These are phyloP conservation scores for Anastrepha ludens DNA, from an alignment of 1,140 invertebrate genomes.

Conservation along the genomic window DNA sequence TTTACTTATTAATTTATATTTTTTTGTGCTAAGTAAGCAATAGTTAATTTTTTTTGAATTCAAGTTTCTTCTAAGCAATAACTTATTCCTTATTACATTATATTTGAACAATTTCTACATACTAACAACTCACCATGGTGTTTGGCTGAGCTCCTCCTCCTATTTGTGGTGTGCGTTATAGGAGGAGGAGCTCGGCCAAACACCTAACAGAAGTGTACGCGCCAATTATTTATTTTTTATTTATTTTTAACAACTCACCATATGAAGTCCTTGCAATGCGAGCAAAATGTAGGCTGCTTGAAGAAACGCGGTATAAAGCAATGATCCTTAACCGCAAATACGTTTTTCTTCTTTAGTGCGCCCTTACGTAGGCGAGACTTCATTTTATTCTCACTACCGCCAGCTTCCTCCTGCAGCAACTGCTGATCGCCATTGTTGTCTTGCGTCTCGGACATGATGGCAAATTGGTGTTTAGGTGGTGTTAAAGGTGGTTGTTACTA, in stretches of 20 bases:
- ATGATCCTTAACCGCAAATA: slow-evolving; percentile 98
- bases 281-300: slow-evolving; percentile 99
- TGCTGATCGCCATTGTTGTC: slow-evolving; percentile 70
- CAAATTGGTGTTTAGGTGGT: slow-evolving; percentile 48
- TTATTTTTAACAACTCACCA: no score
- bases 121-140: no score
- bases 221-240: no score
- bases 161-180: no score
- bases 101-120: no score
- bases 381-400: slow-evolving; percentile 79
- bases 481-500: neutral
- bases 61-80: neutral
- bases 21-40: neutral
- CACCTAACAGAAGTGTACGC: no score
- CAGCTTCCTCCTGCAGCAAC: slow-evolving; percentile 57
- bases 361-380: slow-evolving; percentile 92
- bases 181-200: no score
- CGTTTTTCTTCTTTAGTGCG: slow-evolving; percentile 99
- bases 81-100: no score
- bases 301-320: slow-evolving; percentile 99
- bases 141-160: no score
- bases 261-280: slow-evolving; percentile 99
- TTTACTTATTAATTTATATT: neutral
- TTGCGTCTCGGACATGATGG: slow-evolving; percentile 69
- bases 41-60: neutral